Base-by-base conservation (phyloP, 2,797 vertebrate species). In the Taeniopygia guttata region DNA sequence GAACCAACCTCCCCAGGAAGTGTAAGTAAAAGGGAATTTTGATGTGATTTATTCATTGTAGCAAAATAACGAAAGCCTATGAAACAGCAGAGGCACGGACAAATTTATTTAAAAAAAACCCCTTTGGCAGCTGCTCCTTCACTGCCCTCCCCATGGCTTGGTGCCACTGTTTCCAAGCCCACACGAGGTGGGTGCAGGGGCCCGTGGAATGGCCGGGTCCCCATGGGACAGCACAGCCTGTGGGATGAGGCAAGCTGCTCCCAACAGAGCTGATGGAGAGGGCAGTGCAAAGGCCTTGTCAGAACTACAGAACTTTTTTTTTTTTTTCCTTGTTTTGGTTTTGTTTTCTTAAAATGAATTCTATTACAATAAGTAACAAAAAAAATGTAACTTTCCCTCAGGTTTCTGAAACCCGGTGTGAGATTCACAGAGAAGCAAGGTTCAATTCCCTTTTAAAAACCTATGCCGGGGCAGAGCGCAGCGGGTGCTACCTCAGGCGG, bases 401-500 rank as follows among this genome's bases (percentile, higher is more conserved):
- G 49, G 56, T 42, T 90, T 83, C 86, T 34, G 78, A 76, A 77
- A 89, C 29, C 46, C 36, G 85, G 43, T 46, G 77, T 1, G 9
- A 82, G 87, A 79, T 12, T 90, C 82, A 26, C 59, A 8, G 29
- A 80, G 2, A n/a, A 91, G 32, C 89, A 74, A 93, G 92, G 93
- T 96, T 96, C 87, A 93, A 95, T 96, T 97, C 96, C 96, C 95
- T 93, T 94, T 95, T 84, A 85, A 92, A 88, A 91, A 42, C 83
- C 89, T 8, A 7, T 45, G 42, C 30, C 21, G 4, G 73, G 91
- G 59, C 73, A 16, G 67, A 7, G 10, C 2, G 3, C 11, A 21
- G 58, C 76, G 3, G 92, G 29, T 97, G 99, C 99, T 99, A 99
- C 99, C 99, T 99, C 97, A 99, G 98, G 94, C 98, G 98, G 16